Percentiles rank a stretch among this genome's conserved stretches.
phyloP scores from a whole-genome alignment of 2,113 vertebrate genomes.

The Sander lucioperca region DNA sequence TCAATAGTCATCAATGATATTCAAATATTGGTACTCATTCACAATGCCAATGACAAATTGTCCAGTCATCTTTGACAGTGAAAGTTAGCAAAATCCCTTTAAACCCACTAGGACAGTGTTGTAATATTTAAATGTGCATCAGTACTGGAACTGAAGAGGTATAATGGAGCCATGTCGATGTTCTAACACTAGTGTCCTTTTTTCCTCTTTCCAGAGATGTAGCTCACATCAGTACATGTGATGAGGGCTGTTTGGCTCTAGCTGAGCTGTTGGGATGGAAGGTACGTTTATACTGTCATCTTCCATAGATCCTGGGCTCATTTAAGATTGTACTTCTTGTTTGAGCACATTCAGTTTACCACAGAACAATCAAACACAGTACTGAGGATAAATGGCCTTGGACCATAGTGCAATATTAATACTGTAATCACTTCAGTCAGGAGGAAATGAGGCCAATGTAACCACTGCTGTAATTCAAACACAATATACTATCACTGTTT shows the following conservation, averaged over 20 bases:
- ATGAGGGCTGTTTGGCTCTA: constrained; percentile 90
- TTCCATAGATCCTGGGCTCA: background rate
- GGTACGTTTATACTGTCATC: constrained; percentile 70
- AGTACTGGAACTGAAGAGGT: background rate
- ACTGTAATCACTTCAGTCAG: background rate
- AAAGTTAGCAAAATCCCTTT: background rate
- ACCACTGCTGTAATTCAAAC: background rate
- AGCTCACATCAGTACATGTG: constrained; percentile 90
- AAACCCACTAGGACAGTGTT: background rate
- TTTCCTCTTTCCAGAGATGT: constrained; percentile 85
- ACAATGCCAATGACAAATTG: background rate
- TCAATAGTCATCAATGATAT: background rate
- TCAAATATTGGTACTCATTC: background rate
- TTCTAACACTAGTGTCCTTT: background rate
- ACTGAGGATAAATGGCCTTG: background rate
- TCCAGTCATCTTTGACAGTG: background rate
- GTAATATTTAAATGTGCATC: background rate
- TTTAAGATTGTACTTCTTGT: background rate
- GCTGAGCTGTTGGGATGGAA: constrained; percentile 94
- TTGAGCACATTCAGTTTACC: background rate
- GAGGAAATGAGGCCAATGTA: background rate
- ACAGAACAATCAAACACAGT: background rate
- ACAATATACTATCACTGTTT: background rate
- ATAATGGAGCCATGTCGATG: background rate
- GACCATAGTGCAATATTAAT: background rate